phyloP scores from a whole-genome alignment of 1,140 invertebrate genomes.

The Drosophila chauvacae region DNA sequence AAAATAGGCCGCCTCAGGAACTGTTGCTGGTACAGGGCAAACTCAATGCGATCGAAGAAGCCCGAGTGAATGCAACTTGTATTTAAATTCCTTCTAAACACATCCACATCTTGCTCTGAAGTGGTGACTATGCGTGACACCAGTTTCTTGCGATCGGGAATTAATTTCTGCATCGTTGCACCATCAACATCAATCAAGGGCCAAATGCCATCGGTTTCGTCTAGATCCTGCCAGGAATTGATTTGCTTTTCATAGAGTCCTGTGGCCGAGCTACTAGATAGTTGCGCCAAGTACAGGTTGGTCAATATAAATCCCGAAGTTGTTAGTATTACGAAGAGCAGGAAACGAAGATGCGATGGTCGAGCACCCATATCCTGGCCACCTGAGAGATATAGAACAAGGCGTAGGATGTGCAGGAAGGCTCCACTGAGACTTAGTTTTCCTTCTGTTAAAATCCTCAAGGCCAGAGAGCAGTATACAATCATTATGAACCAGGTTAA shows the following conservation, averaged over 20 bases:
- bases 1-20: conserved; percentile 55
- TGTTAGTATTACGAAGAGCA: conserved; percentile 43
- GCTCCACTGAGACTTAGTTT: conserved; percentile 19
- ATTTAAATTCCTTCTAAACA: conserved; percentile 45
- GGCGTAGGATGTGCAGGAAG: conserved; percentile 46
- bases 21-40: conserved; percentile 61
- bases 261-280: conserved; percentile 53
- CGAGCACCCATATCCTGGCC: conserved; percentile 14
- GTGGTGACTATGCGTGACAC: conserved; percentile 32
- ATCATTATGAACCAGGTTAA: conserved; percentile 38
- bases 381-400: conserved; percentile 39
- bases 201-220: conserved; percentile 28
- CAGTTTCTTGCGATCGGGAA: conserved; percentile 46
- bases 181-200: conserved; percentile 40
- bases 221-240: conserved; percentile 54
- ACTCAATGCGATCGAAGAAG: conserved; percentile 62
- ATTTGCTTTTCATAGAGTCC: conserved; percentile 59
- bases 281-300: conserved; percentile 58
- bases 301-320: conserved; percentile 54
- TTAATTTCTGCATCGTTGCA: conserved; percentile 17
- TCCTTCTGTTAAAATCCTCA: conserved; percentile 19
- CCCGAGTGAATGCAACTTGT: conserved; percentile 54
- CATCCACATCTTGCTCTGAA: conserved; percentile 44
- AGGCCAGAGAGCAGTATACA: conserved; percentile 48
- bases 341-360: conserved; percentile 16